Evolutionary conservation across 2,113 vertebrate genomes (phyloP).

Genomic region (Irena cyanogastra): DNA sequence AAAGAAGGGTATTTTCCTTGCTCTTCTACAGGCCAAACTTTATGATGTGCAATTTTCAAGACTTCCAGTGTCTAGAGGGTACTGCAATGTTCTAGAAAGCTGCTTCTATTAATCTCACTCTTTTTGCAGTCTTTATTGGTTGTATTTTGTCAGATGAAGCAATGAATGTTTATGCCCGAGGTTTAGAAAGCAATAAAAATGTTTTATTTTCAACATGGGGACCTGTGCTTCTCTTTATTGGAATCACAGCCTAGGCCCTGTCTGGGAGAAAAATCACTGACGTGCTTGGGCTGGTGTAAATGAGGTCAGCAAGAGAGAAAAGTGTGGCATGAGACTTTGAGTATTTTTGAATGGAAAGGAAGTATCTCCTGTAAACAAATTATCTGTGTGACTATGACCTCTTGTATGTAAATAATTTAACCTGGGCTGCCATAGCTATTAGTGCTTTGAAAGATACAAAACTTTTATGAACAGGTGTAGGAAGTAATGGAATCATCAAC

Average conservation of each 20-base stretch:
- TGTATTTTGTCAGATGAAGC: constrained; percentile 17
- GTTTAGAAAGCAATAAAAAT: constrained; percentile 59
- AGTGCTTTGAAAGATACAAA: neutral
- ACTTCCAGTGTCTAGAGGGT: neutral
- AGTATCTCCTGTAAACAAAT: neutral
- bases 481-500: neutral
- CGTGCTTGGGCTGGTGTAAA: neutral
- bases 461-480: neutral
- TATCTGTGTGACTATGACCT: neutral
- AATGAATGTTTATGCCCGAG: constrained; percentile 27
- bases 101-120: constrained; percentile 18
- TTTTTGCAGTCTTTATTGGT: constrained; percentile 15
- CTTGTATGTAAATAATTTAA: neutral
- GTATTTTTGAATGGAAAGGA: neutral
- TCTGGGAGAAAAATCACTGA: constrained; percentile 34
- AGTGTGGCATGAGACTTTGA: neutral
- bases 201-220: constrained; percentile 38
- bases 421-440: neutral
- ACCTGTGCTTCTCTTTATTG: constrained; percentile 34
- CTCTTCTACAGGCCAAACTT: neutral
- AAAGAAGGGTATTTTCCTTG: neutral
- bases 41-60: neutral
- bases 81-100: neutral
- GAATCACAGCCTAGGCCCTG: constrained; percentile 13
- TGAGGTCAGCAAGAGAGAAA: neutral